Conservation (phyloP, 2,797 vertebrate genomes). For the Cetoscarus ocellatus region DNA sequence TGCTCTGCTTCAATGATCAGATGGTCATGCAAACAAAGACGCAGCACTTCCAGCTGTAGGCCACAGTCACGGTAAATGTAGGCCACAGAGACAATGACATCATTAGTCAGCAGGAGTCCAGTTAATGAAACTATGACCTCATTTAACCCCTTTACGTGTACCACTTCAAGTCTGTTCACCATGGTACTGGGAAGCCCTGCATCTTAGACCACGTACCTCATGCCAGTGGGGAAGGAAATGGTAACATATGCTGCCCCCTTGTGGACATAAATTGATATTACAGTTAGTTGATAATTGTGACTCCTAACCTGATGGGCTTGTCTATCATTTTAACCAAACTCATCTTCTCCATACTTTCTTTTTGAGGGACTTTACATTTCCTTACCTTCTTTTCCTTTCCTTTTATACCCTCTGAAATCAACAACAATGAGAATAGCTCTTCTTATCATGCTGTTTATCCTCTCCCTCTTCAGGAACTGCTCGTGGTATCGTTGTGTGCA, state of each 20-base stretch:
- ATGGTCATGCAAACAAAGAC: slow-evolving; percentile 33
- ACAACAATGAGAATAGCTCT: neutral
- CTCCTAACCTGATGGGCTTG: no score
- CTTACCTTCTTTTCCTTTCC: no score
- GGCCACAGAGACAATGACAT: slow-evolving; percentile 4
- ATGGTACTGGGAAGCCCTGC: no score
- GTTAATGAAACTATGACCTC: neutral
- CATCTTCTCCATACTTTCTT: neutral
- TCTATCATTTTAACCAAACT: neutral
- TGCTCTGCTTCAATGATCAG: slow-evolving; percentile 25
- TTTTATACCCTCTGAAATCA: no score
- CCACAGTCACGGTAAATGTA: neutral
- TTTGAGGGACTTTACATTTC: neutral
- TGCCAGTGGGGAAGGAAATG: neutral
- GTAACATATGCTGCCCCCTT: slow-evolving; percentile 26
- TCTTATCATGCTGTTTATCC: neutral
- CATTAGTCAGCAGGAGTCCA: neutral
- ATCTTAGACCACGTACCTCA: neutral
- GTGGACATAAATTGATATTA: slow-evolving; percentile 36
- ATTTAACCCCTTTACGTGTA: slow-evolving; percentile 2
- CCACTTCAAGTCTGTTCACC: neutral
- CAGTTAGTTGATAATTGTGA: neutral
- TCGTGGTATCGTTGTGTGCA: slow-evolving; percentile 92
- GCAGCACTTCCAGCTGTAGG: neutral
- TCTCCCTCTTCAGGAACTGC: slow-evolving; percentile 86